Percentiles rank a stretch among this genome's conserved stretches.
Conservation (phyloP, 2,797 vertebrate genomes). For the Silurus lanzhouensis region DNA sequence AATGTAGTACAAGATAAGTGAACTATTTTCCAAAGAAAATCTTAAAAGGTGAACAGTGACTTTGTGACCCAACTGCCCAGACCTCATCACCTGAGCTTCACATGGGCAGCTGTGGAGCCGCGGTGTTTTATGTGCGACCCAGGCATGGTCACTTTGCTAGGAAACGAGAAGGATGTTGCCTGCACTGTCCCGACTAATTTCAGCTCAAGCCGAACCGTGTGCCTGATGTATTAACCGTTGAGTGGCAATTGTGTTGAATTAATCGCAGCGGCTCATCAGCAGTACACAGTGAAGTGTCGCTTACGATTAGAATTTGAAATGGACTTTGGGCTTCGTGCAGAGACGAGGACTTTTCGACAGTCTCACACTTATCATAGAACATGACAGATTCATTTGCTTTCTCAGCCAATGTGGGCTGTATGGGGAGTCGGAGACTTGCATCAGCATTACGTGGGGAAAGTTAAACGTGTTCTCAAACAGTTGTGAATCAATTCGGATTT, state of each 20-base stretch:
- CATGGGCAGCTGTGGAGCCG: too few species aligned
- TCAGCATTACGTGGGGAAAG: not conserved
- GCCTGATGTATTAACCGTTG: constrained; percentile 51
- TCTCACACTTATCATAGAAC: constrained; percentile 32
- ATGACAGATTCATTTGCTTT: constrained; percentile 17
- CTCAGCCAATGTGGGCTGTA: not conserved
- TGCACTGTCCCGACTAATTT: constrained; percentile 5
- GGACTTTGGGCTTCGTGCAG: constrained; percentile 38
- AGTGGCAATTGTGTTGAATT: constrained; percentile 53
- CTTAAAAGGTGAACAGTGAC: not conserved
- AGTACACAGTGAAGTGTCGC: constrained; percentile 21
- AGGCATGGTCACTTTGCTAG: not conserved
- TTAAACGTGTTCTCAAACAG: not conserved
- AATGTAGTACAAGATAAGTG: not conserved
- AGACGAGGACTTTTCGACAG: constrained; percentile 29
- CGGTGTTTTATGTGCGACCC: not conserved
- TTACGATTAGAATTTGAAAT: constrained; percentile 47
- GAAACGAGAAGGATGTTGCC: constrained; percentile 19
- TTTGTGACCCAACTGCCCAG: not conserved
- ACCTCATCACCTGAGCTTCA: not conserved
- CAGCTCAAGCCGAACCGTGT: constrained; percentile 2
- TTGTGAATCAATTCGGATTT: not conserved
- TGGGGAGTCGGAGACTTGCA: not conserved
- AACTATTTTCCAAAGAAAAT: not conserved
- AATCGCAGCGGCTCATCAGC: constrained; percentile 49